Evolutionary conservation across 2,888 invertebrate species (phyloP), one percentile per base, ranked within the genome.

Genomic region (Sceliomorpha sp.): DNA sequence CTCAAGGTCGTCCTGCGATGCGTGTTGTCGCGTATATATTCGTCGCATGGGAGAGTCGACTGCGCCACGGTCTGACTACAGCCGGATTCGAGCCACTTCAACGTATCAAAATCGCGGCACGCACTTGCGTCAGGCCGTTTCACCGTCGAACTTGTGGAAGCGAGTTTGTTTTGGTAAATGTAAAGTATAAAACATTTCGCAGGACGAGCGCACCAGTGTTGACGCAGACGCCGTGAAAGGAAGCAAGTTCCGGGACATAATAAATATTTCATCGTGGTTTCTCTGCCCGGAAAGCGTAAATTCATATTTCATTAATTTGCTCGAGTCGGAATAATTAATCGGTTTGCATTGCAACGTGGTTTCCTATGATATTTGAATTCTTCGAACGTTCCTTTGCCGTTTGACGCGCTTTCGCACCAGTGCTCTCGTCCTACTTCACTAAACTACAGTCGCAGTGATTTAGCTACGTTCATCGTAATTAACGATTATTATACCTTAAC

Each of bases 61-160:
- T 26, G 8, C 14, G 24, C 36, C 17, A 17, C 31, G 27, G 62
- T 36, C 55, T 64, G 63, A 64, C 63, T 6, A 26, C 34, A 64
- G 15, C n/a, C 42, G 48, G 20, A 24, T 29, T 50, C 31, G 7
- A 15, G 42, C 63, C 56, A 56, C 63, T 64, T 56, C 39, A 55
- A 59, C 48, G 40, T 34, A 63, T 55, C 47, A 47, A 55, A 55
- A 56, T 50, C 31, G 15, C 34, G 20, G 26, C 13, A 34, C 45
- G 53, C 53, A 53, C 53, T 47, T 62, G 34, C 12, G 32, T 53
- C 62, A 24, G 34, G 42, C 15, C 42, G 20, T 40, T 13, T 26
- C 10, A 24, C n/a, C 10, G 26, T 9, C 20, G 14, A 26, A 48
- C 40, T 39, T 40, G 39, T 40, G 58, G 40, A 58, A 58, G 47